Percentiles rank a stretch among this genome's conserved stretches.
Evolutionary conservation across 2,797 vertebrate genomes (phyloP).

Genomic region (Balearica regulorum): DNA sequence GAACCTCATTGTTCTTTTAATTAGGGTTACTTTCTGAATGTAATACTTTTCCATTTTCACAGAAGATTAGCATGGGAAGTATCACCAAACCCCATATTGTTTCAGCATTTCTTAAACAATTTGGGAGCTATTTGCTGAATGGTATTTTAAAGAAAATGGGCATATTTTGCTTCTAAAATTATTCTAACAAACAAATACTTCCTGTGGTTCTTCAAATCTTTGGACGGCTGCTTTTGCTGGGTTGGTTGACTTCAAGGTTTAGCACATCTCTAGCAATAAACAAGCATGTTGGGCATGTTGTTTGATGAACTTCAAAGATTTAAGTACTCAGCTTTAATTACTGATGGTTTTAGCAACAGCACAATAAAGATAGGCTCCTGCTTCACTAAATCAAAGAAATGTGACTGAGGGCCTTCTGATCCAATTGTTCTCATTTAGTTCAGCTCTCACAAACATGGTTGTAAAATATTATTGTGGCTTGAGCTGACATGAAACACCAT

Average conservation of each 20-base stretch:
- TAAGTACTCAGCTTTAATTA: constrained; percentile 83
- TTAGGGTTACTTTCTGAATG: not conserved
- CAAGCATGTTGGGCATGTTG: constrained; percentile 82
- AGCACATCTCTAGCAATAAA: constrained; percentile 49
- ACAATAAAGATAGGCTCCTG: constrained; percentile 58
- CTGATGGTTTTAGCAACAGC: constrained; percentile 57
- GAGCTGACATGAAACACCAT: constrained; percentile 57
- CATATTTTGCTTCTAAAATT: not conserved
- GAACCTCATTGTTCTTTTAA: not conserved
- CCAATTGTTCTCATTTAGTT: constrained; percentile 82
- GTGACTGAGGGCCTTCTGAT: constrained; percentile 75
- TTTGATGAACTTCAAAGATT: constrained; percentile 83
- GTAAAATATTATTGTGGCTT: constrained; percentile 69
- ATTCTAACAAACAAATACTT: not conserved
- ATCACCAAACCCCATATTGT: not conserved
- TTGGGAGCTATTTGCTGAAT: not conserved
- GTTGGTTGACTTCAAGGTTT: not conserved
- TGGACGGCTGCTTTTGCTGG: not conserved
- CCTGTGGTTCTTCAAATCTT: not conserved
- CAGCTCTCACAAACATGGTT: constrained; percentile 59
- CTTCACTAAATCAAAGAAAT: constrained; percentile 73
- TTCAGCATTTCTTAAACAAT: not conserved
- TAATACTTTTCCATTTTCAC: not conserved
- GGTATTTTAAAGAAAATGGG: not conserved
- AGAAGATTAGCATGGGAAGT: not conserved